phyloP scores from a whole-genome alignment of 2,797 vertebrate species.

The Valencia hispanica region DNA sequence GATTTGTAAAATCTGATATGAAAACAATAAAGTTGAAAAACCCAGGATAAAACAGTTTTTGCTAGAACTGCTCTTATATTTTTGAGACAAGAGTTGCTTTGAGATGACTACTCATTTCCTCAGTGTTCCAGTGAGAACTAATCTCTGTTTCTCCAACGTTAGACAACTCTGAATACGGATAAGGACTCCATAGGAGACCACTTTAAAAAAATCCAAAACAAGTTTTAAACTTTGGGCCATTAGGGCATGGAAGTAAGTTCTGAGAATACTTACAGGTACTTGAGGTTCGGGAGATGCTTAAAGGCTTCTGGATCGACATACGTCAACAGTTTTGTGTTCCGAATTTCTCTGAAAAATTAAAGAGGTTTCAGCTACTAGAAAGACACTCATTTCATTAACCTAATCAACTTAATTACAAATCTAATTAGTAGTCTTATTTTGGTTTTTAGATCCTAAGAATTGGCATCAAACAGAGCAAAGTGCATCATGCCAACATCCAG shows the following conservation, averaged over 20 bases:
- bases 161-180: neutral
- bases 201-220: neutral
- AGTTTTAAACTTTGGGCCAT: neutral
- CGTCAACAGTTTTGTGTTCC: slow-evolving; percentile 88
- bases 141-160: neutral
- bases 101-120: neutral
- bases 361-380: neutral
- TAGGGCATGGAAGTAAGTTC: neutral
- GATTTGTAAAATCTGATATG: neutral
- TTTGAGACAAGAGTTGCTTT: neutral
- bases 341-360: slow-evolving; percentile 88
- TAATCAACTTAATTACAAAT: neutral
- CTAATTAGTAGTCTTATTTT: neutral
- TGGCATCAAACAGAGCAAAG: slow-evolving; percentile 31
- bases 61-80: neutral
- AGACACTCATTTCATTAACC: neutral
- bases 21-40: neutral
- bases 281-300: slow-evolving; percentile 88
- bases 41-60: neutral
- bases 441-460: neutral
- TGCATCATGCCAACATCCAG: slow-evolving; percentile 23
- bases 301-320: slow-evolving; percentile 89
- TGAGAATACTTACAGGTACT: slow-evolving; percentile 90
- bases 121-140: neutral
- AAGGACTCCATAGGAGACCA: neutral